phyloP scores from a whole-genome alignment of 2,113 vertebrate genomes.

The Parus major region DNA sequence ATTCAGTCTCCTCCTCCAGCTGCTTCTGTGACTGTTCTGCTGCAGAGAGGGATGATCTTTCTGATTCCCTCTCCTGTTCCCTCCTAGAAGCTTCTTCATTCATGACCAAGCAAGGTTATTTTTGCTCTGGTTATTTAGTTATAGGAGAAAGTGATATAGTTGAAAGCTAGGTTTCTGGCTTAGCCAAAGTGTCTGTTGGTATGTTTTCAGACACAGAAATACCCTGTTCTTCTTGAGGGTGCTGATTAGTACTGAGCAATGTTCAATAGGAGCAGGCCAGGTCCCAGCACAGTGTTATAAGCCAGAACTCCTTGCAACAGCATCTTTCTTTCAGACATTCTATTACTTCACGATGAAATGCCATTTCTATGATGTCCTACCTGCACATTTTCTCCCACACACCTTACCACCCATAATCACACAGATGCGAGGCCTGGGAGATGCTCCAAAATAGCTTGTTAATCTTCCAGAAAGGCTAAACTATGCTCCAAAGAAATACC shows the following conservation, averaged over 20 bases:
- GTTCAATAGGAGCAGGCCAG: neutral
- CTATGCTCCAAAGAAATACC: neutral
- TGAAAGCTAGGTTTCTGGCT: neutral
- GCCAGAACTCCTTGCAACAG: neutral
- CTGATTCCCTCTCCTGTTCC: neutral
- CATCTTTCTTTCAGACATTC: neutral
- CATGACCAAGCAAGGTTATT: neutral
- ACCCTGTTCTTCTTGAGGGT: neutral
- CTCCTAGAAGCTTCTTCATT: neutral
- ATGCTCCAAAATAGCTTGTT: neutral
- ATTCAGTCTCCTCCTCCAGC: neutral
- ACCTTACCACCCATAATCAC: neutral
- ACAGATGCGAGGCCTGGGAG: neutral
- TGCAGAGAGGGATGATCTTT: neutral
- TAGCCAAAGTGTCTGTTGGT: neutral
- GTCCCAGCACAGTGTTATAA: rapidly evolving
- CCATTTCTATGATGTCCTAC: neutral
- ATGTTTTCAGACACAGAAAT: neutral
- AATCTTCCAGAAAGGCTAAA: neutral
- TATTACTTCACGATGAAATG: neutral
- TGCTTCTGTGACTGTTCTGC: neutral
- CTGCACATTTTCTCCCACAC: neutral
- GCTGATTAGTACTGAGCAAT: neutral
- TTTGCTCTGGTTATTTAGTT: neutral
- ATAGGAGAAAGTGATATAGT: neutral